Evolutionary conservation across 2,113 vertebrate species (phyloP), one percentile per base, ranked within the genome.

Genomic region (Lota lota): DNA sequence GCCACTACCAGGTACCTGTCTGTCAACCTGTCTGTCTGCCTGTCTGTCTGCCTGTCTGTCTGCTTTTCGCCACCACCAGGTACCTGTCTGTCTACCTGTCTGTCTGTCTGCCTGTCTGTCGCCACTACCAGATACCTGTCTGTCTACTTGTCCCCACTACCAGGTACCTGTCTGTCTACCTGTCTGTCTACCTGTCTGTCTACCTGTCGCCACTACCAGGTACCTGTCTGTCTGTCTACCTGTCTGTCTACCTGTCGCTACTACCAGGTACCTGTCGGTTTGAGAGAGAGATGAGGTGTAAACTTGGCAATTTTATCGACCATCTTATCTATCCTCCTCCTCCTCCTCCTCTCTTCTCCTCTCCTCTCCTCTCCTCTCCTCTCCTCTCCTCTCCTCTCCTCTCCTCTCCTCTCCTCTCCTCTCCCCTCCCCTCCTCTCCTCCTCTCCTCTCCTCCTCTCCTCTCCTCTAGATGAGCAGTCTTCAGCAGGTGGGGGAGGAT

Each of bases 401-500:
- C 50, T 51, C 50, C 16, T 51, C 50, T 16, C 16, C 51, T 53
- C 51, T 19, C 56, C 56, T 67, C 54, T 51, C 40, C 22, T 61
- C 15, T 15, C 63, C 10, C 22, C 12, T 14, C 22, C 21, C 61
- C 18, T 17, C 18, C n/a, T 64, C n/a, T 22, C 20, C 1, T 15
- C 18, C 19, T 18, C 18, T 56, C 66, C 59, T 21, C 8, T 18
- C 17, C n/a, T 19, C 56, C 56, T 67, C 54, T 51, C 40, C 22
- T 61, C 15, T 15, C 63, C 10, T 28, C 12, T 14, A 92, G 92
- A 87, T 91, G 85, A 75, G 74, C 12, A 83, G 82, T 1, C 79
- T 95, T 87, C 86, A 91, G 24, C 94, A 92, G 87, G 92, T 93
- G 3, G 95, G 95, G 0, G 93, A 94, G 33, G 95, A 96, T n/a